These are phyloP conservation scores for Craterocephalus amniculus DNA, from an alignment of 2,797 vertebrate genomes.

Conservation along the genomic window DNA sequence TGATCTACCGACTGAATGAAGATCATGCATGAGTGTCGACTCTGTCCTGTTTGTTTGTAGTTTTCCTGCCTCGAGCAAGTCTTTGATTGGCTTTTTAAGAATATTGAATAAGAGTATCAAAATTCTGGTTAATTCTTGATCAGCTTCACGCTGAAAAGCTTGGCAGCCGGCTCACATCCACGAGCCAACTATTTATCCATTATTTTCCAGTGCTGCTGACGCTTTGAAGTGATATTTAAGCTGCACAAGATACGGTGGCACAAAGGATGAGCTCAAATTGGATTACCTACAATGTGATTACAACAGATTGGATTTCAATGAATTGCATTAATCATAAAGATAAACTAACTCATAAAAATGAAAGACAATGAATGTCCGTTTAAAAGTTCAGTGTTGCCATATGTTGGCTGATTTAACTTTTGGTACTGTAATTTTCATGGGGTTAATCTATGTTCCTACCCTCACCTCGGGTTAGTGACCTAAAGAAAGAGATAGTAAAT, in stretches of 20 bases:
- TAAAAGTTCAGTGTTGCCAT: background rate
- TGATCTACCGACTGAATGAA: background rate
- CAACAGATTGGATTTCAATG: slow-evolving; percentile 7
- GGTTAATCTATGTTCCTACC: no score
- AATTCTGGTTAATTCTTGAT: slow-evolving; percentile 45
- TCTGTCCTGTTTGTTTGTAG: slow-evolving; percentile 9
- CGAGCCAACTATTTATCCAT: slow-evolving; percentile 35
- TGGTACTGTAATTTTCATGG: no score
- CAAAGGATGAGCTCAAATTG: slow-evolving; percentile 3
- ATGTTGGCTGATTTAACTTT: background rate
- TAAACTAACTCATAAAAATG: slow-evolving; percentile 3
- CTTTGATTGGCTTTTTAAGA: slow-evolving; percentile 38
- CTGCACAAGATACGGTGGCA: slow-evolving; percentile 1
- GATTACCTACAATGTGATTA: slow-evolving; percentile 17
- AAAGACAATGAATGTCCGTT: slow-evolving; percentile 5
- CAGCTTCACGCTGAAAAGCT: slow-evolving; percentile 24
- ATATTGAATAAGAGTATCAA: slow-evolving; percentile 33
- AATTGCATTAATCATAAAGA: background rate
- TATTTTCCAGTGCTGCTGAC: slow-evolving; percentile 30
- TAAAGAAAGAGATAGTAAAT: no score
- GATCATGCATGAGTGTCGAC: background rate
- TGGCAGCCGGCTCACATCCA: slow-evolving; percentile 26
- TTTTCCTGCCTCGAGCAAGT: slow-evolving; percentile 23
- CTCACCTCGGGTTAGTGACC: no score
- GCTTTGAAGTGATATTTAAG: slow-evolving; percentile 32